Evolutionary conservation across 2,888 invertebrate species (phyloP).

Genomic region (Candidula unifasciata): DNA sequence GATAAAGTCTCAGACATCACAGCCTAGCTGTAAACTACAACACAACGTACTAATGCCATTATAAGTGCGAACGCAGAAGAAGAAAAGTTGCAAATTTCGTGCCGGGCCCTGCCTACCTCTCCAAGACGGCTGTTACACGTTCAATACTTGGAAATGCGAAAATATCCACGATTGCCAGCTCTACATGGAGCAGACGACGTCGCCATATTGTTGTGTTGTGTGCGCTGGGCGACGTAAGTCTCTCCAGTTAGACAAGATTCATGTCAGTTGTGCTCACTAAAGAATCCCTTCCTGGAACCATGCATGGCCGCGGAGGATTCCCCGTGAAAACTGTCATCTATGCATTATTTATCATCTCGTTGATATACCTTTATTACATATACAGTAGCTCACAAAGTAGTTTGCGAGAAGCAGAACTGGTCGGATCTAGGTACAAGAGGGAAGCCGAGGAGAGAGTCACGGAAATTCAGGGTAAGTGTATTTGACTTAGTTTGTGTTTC

Average conservation of each 20-base stretch:
- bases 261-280: background rate
- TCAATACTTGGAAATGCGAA: too few species aligned
- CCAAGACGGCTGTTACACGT: too few species aligned
- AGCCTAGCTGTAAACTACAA: too few species aligned
- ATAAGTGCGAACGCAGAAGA: too few species aligned
- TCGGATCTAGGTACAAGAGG: constrained; percentile 65
- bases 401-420: constrained; percentile 66
- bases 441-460: constrained; percentile 69
- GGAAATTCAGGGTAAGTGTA: constrained; percentile 67
- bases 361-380: constrained; percentile 68
- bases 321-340: constrained; percentile 62
- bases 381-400: constrained; percentile 65
- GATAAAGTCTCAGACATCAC: too few species aligned
- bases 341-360: constrained; percentile 59
- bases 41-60: too few species aligned
- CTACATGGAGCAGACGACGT: constrained; percentile 58
- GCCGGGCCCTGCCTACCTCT: too few species aligned
- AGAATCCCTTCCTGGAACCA: constrained; percentile 4
- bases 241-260: constrained; percentile 37
- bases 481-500: background rate
- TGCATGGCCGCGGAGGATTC: constrained; percentile 58
- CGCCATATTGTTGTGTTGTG: constrained; percentile 65
- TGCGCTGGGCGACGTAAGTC: background rate
- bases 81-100: too few species aligned
- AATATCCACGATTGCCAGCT: too few species aligned